Evolutionary conservation across 2,113 vertebrate genomes (phyloP).

Genomic region (Saguinus imperator): DNA sequence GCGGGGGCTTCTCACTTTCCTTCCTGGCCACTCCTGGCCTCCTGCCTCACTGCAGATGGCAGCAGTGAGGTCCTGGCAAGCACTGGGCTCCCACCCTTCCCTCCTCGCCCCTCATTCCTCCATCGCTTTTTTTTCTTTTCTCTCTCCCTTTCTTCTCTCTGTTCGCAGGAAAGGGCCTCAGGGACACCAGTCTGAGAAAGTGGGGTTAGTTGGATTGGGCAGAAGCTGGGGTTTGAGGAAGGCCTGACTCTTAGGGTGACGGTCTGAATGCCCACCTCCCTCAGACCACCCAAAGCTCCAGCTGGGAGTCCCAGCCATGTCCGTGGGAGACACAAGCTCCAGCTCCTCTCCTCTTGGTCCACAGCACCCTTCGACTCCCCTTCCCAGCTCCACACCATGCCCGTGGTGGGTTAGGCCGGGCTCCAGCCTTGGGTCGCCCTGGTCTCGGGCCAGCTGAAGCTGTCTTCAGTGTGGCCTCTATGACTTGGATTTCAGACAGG

Average conservation of each 20-base stretch:
- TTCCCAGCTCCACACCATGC: fast-evolving
- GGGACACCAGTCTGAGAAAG: background rate
- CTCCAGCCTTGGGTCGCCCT: background rate
- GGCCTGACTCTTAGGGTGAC: background rate
- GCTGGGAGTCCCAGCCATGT: background rate
- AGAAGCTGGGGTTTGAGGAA: background rate
- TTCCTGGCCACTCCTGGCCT: background rate
- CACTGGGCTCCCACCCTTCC: background rate
- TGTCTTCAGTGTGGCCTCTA: background rate
- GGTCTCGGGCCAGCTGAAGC: background rate
- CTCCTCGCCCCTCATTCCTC: background rate
- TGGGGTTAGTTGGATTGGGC: too few relatives aligned
- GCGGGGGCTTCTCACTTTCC: background rate
- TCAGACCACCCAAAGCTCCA: too few relatives aligned
- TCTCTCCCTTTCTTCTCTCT: background rate
- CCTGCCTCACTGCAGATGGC: background rate
- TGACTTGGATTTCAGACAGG: background rate
- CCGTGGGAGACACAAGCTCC: fast-evolving
- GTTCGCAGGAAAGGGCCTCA: background rate
- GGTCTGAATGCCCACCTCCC: background rate
- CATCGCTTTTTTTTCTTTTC: background rate
- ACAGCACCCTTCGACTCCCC: fast-evolving
- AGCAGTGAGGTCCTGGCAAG: background rate
- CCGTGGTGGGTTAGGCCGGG: fast-evolving
- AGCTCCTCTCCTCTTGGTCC: fast-evolving